Base-by-base conservation (phyloP, 2,888 invertebrate genomes). In the Erebia epiphron region DNA sequence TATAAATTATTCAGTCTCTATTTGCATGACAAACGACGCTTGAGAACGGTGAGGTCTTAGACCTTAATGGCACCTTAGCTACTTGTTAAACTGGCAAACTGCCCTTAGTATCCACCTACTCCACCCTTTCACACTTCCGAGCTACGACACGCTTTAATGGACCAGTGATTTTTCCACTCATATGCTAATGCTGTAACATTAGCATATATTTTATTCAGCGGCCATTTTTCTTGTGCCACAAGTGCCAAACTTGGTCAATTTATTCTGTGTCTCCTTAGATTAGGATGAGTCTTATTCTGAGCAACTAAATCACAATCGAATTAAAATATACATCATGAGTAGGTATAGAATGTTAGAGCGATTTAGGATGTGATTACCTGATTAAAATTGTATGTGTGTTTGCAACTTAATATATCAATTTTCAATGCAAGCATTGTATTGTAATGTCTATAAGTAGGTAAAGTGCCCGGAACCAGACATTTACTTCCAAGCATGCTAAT, bases 1-100 rank as follows among this genome's bases (percentile, higher is more conserved):
- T 81, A 88, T 91, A 90, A 91, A 90, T 90, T 90, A 91, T 92
- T 91, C 91, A 89, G 84, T 88, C 84, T 85, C 85, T 89, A 90
- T 91, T 92, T 91, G 88, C 91, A 90, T 91, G 89, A 90, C 88
- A 91, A 91, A 91, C 89, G 90, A 88, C 81, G 79, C 77, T 76
- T 80, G 81, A 86, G 85, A 83, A 83, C 81, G 79, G 83, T 68
- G 84, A 87, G 88, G 85, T 87, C 86, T 89, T 79, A 89, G 87
- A 88, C 86, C 86, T 86, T 88, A 87, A 88, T 87, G 86, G 86
- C 80, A 82, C 83, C 83, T 74, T 68, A 67, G 63, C 61, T 68
- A 67, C 68, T 67, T 67, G 74, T 74, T 70, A 68, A 67, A 58
- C 69, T 65, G 69, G 52, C 71, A 68, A 67, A 58, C 69, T 65